Evolutionary conservation across 2,113 vertebrate genomes (phyloP), one percentile per base, ranked within the genome.

Genomic region (Platanista minor): DNA sequence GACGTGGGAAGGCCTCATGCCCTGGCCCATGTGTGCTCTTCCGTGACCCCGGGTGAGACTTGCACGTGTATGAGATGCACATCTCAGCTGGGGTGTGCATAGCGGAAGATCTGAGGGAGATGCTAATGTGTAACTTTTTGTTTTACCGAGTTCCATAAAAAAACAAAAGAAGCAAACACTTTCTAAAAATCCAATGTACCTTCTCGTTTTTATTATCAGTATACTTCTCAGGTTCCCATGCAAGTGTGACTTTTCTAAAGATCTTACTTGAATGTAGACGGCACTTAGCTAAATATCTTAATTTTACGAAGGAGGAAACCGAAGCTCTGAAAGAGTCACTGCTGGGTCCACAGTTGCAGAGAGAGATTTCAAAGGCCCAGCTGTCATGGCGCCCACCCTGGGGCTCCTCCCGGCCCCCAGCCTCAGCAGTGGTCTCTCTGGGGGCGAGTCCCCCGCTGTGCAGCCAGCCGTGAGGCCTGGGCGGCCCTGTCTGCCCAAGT

Each of bases 11-110:
- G 41, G 11, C 41, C 14, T 46, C 46, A 1, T 0, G 10, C 31
- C 0, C 18, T 3, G 46, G 74, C 31, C 20, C 10, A 12, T 1
- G 0, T 11, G 25, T 29, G 54, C 27, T 41, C 39, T 41, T 57
- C 36, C 3, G 54, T 23, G 69, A 33, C 20, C 18, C 13, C 13
- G 0, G 2, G 3, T 0, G 7, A 0, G 27, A 17, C 12, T 8
- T 29, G 10, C 57, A 39, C 43, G 1, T 18, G 25, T 69, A 12
- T 13, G 11, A 39, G 8, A 3, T 21, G 59, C 43, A 2, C 33
- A 1, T 6, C 33, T 11, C 8, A 14, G 87, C 33, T 8, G 6
- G 14, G 33, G 29, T 0, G 0, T 20, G n/a, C n/a, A n/a, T 1
- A 49, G 72, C 43, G 15, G 74, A 13, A 33, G 18, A 3, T 41